A percentile compares a stretch with the other conserved stretches of the same genome.
phyloP scores from a whole-genome alignment of 2,797 vertebrate species.

The Peromyscus nudipes region DNA sequence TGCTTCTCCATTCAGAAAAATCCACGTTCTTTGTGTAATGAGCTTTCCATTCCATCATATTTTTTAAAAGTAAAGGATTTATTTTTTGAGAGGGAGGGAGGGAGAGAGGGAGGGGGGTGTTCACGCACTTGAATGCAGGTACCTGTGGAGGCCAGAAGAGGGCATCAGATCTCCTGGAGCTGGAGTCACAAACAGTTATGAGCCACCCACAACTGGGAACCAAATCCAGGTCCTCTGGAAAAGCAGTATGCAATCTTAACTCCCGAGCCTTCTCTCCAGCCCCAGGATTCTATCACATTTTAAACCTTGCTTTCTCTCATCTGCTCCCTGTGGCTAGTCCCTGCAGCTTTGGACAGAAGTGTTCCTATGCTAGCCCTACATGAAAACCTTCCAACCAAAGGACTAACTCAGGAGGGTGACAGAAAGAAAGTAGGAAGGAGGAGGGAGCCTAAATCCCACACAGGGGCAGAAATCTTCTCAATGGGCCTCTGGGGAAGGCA shows the following conservation, averaged over 20 bases:
- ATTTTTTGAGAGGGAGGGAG: not conserved
- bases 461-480: not conserved
- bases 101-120: not conserved
- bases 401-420: not conserved
- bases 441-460: not conserved
- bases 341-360: not conserved
- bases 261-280: not conserved
- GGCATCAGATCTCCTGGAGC: not conserved
- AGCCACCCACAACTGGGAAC: not conserved
- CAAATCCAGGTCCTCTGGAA: not conserved
- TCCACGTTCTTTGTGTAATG: not conserved
- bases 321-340: not conserved
- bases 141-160: not conserved
- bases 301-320: not conserved
- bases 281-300: too few relatives aligned
- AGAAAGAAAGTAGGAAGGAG: not conserved
- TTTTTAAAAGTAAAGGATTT: not conserved
- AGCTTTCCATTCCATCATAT: not conserved
- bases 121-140: not conserved
- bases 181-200: not conserved
- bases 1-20: not conserved
- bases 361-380: not conserved
- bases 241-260: not conserved
- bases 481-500: not conserved
- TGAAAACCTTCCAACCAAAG: not conserved